phyloP scores from a whole-genome alignment of 1,140 invertebrate species.

The Drosophila santomea region DNA sequence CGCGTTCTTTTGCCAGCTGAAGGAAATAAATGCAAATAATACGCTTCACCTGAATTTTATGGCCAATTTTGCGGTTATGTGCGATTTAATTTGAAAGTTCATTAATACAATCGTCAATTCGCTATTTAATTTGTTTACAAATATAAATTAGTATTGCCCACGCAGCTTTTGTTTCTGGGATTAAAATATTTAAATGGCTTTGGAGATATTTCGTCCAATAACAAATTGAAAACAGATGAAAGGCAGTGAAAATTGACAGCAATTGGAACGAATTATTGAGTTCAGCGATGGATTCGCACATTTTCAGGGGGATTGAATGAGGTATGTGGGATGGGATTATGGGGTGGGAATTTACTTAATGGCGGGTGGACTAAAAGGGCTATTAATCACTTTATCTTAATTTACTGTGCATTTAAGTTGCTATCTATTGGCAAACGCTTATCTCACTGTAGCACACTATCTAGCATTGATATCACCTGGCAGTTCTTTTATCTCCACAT shows the following conservation, averaged over 20 bases:
- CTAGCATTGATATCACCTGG: slow-evolving; percentile 19
- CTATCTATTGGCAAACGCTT: slow-evolving; percentile 6
- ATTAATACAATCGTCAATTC: slow-evolving; percentile 38
- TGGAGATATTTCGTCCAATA: slow-evolving; percentile 13
- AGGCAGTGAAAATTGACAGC: slow-evolving; percentile 19
- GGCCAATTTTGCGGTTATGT: not conserved
- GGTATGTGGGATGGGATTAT: no score
- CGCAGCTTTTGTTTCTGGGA: not conserved
- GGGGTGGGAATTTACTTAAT: no score
- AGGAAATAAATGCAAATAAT: slow-evolving; percentile 1
- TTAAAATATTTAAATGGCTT: slow-evolving; percentile 22
- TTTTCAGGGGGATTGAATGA: not conserved
- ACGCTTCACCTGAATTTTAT: slow-evolving; percentile 5
- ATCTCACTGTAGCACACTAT: slow-evolving; percentile 19
- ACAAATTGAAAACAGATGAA: slow-evolving; percentile 25
- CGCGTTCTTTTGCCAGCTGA: not conserved
- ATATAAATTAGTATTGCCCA: slow-evolving; percentile 5
- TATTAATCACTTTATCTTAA: slow-evolving; percentile 24
- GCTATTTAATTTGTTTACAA: slow-evolving; percentile 39
- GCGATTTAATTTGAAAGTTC: slow-evolving; percentile 31
- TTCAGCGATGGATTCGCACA: slow-evolving; percentile 13
- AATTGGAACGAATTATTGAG: slow-evolving; percentile 27
- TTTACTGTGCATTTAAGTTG: slow-evolving; percentile 16
- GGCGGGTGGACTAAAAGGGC: slow-evolving; percentile 1
- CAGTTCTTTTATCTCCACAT: slow-evolving; percentile 16